Evolutionary conservation across 2,888 invertebrate genomes (phyloP), one percentile per base, ranked within the genome.

Genomic region (Hermaeophaga mercurialis): DNA sequence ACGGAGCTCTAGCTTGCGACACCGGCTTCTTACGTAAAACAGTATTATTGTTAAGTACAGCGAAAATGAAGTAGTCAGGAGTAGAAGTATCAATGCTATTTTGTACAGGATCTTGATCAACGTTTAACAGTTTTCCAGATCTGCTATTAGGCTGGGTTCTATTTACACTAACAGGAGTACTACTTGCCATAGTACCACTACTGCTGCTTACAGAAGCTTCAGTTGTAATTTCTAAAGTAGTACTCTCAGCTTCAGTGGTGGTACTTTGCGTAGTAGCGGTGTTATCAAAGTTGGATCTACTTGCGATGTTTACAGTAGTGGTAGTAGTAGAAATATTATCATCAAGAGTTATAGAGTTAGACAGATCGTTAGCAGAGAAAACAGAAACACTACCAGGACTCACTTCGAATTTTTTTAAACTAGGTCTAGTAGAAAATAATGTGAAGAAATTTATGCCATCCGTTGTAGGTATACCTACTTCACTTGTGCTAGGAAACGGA

Each of bases 21-120:
- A 85, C 84, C 66, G 88, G 87, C 66, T 86, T 82, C 79, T 89
- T 88, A 77, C 88, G 84, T 75, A 89, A 86, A 77, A 90, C 86
- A 64, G 89, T 89, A 79, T 88, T 89, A 76, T 90, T 89, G 61
- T 89, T 87, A 68, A 88, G 82, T 68, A 90, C 86, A 69, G 88
- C 89, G 74, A 89, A 90, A 66, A 89, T 84, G 62, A 85, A 83
- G 73, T 86, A 89, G 79, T 89, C 82, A 19, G 65, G 61, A 15
- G 67, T 67, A 4, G 66, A 58, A 49, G 62, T 46, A 22, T 70
- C 69, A 6, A 70, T 56, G 43, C 65, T 67, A 61, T 70, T 70
- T 49, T 58, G 63, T 34, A 69, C 61, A 22, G 66, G 64, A 33
- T 66, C 66, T 15, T 63, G 64, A 50, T 65, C 61, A 11, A 70